Percentiles rank a stretch among this genome's conserved stretches.
phyloP scores from a whole-genome alignment of 2,888 invertebrate species.

The Rugalucina vietnamica region DNA sequence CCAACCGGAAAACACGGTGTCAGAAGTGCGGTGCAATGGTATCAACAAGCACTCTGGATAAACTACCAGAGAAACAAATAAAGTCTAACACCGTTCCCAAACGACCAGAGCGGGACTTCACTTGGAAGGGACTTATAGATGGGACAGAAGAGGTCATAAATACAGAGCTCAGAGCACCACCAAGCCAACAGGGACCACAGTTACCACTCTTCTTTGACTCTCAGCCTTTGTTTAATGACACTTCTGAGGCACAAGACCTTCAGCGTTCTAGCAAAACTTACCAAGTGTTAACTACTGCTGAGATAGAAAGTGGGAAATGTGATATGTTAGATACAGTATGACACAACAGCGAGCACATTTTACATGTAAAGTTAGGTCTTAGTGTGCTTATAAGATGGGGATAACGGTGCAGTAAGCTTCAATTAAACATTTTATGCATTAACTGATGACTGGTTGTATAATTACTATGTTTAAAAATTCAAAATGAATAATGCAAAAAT shows the following conservation, averaged over 20 bases:
- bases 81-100: background rate
- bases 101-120: background rate
- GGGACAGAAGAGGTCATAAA: background rate
- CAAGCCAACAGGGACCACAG: background rate
- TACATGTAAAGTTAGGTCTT: too few relatives aligned
- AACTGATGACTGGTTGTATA: too few relatives aligned
- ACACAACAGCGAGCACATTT: too few relatives aligned
- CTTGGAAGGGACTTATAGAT: background rate
- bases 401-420: too few relatives aligned
- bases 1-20: background rate
- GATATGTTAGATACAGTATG: too few relatives aligned
- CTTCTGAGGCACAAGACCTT: background rate
- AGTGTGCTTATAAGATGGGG: too few relatives aligned
- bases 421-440: too few relatives aligned
- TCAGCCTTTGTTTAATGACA: background rate
- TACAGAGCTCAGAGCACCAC: background rate
- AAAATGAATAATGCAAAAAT: too few relatives aligned
- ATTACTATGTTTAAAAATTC: too few relatives aligned
- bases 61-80: background rate
- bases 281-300: background rate
- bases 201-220: background rate
- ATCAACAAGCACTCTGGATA: background rate
- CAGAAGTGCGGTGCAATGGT: background rate
- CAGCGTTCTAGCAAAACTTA: background rate
- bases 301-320: background rate